Conservation (phyloP, 2,888 invertebrate species). For the Thysanoteuthis rhombus region DNA sequence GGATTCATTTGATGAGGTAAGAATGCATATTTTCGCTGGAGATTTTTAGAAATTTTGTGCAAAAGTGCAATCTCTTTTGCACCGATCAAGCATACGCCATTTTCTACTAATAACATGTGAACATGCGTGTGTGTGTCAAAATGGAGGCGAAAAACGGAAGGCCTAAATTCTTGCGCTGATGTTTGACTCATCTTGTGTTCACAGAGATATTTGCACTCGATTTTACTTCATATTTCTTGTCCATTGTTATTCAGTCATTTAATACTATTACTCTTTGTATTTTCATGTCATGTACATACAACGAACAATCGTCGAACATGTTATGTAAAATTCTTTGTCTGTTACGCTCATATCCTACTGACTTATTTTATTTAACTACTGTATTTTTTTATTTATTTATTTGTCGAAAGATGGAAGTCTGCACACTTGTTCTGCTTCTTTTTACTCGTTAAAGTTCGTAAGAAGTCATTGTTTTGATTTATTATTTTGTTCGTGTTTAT, state of each 20-base stretch:
- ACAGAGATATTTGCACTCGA: background rate
- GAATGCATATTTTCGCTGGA: background rate
- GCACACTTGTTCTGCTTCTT: too few relatives aligned
- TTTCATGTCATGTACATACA: background rate
- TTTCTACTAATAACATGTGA: background rate
- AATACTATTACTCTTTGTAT: background rate
- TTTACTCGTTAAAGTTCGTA: too few relatives aligned
- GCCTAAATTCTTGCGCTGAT: background rate
- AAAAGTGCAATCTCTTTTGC: constrained; percentile 1
- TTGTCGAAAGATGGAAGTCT: too few relatives aligned
- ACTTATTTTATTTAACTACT: too few relatives aligned
- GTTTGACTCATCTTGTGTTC: background rate
- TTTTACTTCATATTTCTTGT: background rate
- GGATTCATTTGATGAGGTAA: constrained; percentile 21
- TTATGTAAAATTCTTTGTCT: too few relatives aligned
- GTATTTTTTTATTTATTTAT: too few relatives aligned
- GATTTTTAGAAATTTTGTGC: constrained; percentile 21
- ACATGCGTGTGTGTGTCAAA: background rate
- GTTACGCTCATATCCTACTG: too few relatives aligned
- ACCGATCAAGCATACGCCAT: constrained; percentile 13
- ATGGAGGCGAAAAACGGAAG: background rate
- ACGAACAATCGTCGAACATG: too few relatives aligned
- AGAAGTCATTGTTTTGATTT: too few relatives aligned
- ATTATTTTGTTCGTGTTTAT: too few relatives aligned
- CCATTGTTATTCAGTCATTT: background rate